phyloP scores from a whole-genome alignment of 2,113 vertebrate species.

The Tympanuchus pallidicinctus region DNA sequence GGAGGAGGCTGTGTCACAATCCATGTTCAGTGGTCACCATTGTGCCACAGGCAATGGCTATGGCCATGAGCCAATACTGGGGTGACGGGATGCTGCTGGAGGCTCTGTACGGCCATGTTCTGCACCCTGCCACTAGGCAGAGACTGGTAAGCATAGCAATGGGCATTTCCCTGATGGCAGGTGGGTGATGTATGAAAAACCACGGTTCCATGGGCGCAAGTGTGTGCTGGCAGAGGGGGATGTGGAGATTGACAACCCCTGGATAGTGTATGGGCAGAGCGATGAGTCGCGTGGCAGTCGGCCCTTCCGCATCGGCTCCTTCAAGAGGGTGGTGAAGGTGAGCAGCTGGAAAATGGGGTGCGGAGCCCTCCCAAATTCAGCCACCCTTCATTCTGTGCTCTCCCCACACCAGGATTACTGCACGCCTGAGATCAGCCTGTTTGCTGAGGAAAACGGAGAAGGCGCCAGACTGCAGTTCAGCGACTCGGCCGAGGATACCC shows the following conservation, averaged over 20 bases:
- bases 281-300: neutral
- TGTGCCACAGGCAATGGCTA: fast-evolving
- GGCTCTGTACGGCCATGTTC: neutral
- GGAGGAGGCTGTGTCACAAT: neutral
- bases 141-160: neutral
- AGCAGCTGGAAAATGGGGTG: neutral
- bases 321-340: slow-evolving; percentile 88
- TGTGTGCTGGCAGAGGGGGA: slow-evolving; percentile 90
- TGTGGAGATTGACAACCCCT: slow-evolving; percentile 81
- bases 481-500: slow-evolving; percentile 84
- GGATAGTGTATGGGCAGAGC: slow-evolving; percentile 43
- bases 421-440: slow-evolving; percentile 88
- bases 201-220: slow-evolving; percentile 88
- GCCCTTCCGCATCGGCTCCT: slow-evolving; percentile 85
- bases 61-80: neutral
- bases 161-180: slow-evolving; percentile 55
- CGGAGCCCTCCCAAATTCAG: neutral
- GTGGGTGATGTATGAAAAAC: slow-evolving; percentile 94
- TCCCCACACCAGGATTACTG: slow-evolving; percentile 84
- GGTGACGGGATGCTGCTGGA: neutral
- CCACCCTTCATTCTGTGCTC: neutral
- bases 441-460: slow-evolving; percentile 85
- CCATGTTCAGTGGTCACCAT: neutral
- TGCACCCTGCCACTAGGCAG: neutral
- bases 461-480: slow-evolving; percentile 85